Percentiles rank a stretch among this genome's conserved stretches.
phyloP scores from a whole-genome alignment of 2,797 vertebrate genomes.

The Manis crassicaudata region DNA sequence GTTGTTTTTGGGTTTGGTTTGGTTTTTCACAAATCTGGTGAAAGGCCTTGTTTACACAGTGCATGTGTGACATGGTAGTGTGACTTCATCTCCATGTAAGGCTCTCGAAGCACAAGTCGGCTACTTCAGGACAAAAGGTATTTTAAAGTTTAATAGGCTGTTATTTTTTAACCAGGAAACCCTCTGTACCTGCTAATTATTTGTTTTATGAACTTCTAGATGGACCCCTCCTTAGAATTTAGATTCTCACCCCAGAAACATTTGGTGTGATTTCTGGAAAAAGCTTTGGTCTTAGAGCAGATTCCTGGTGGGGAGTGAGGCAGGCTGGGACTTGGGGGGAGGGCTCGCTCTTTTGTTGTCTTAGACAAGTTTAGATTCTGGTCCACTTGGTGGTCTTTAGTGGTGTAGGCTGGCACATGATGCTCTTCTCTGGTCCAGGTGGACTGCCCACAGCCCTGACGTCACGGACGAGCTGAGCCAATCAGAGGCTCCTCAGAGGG shows the following conservation, averaged over 20 bases:
- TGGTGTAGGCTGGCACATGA: background rate
- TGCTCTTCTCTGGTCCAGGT: background rate
- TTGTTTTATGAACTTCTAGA: background rate
- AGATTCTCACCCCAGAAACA: background rate
- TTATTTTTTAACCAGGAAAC: background rate
- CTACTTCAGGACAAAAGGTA: background rate
- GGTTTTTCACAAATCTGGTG: background rate
- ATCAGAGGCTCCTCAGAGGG: background rate
- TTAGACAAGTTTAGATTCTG: background rate
- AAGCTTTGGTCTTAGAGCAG: background rate
- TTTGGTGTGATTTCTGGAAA: background rate
- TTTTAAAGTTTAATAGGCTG: background rate
- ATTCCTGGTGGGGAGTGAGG: background rate
- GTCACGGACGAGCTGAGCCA: background rate
- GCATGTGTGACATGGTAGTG: fast-evolving
- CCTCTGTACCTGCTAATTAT: background rate
- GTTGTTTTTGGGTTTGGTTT: background rate
- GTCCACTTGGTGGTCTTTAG: background rate
- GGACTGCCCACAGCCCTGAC: fast-evolving
- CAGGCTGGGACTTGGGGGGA: background rate
- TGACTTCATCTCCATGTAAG: background rate
- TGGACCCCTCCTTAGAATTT: background rate
- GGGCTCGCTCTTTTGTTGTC: background rate
- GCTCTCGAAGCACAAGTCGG: fast-evolving
- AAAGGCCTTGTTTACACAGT: background rate